A percentile compares a stretch with the other conserved stretches of the same genome.
Conservation (phyloP, 2,888 invertebrate genomes). For the Aleiodes leptofemur region DNA sequence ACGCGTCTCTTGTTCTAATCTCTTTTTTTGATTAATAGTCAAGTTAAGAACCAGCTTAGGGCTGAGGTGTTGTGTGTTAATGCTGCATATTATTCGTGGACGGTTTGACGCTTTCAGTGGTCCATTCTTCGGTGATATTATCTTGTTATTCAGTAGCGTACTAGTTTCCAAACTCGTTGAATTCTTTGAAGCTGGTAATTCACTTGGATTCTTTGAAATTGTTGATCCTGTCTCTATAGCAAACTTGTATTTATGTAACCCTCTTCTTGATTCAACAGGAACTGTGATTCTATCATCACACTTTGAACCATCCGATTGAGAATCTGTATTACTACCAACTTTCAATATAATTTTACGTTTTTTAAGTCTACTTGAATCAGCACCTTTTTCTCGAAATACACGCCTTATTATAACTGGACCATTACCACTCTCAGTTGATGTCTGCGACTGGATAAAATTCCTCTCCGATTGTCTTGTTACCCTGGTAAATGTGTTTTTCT, state of each 20-base stretch:
- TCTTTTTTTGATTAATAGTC: background rate
- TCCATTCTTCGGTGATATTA: too few species aligned
- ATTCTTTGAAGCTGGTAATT: too few species aligned
- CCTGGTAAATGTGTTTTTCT: constrained; percentile 13
- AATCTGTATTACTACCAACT: constrained; percentile 29
- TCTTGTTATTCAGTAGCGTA: too few species aligned
- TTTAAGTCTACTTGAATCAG: constrained; percentile 20
- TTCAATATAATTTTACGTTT: constrained; percentile 43
- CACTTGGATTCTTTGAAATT: background rate
- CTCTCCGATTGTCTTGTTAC: constrained; percentile 24
- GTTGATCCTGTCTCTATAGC: background rate
- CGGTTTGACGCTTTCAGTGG: background rate
- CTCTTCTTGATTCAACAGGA: background rate
- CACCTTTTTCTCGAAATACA: constrained; percentile 36
- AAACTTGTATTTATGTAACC: background rate
- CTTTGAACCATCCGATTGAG: constrained; percentile 23
- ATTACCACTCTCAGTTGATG: constrained; percentile 18
- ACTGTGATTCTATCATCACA: constrained; percentile 6
- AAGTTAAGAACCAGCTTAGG: background rate
- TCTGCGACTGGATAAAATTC: constrained; percentile 13
- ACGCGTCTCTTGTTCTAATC: background rate
- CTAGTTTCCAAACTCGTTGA: too few species aligned
- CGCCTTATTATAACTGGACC: constrained; percentile 39
- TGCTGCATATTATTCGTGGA: constrained; percentile 7
- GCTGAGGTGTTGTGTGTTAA: constrained; percentile 8